These are phyloP conservation scores for Boulengerochromis microlepis DNA, from an alignment of 2,113 vertebrate species.

Conservation along the genomic window DNA sequence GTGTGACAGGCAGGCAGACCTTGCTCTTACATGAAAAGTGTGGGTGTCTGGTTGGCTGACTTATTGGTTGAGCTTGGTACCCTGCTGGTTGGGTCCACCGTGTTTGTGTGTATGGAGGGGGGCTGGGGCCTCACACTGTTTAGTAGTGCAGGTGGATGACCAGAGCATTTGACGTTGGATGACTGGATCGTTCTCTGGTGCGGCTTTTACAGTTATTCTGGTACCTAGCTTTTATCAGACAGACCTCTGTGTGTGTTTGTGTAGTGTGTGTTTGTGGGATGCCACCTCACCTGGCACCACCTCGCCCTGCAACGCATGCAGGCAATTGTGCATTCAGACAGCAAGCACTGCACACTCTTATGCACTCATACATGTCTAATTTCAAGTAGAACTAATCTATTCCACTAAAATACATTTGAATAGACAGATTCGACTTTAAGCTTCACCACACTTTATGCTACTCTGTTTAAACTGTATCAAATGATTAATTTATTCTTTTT, in stretches of 20 bases:
- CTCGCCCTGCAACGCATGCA: conserved; percentile 42
- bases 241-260: conserved; percentile 17
- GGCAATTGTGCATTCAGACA: conserved; percentile 54
- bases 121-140: conserved; percentile 19
- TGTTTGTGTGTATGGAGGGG: background rate
- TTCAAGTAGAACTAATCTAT: conserved; percentile 1
- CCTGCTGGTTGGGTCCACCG: conserved; percentile 47
- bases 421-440: conserved; percentile 1
- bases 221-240: conserved; percentile 53
- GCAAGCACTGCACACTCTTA: conserved; percentile 17
- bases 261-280: background rate
- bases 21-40: conserved; percentile 26
- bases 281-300: conserved; percentile 67
- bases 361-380: conserved; percentile 21
- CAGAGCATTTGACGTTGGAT: conserved; percentile 43
- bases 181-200: conserved; percentile 65
- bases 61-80: conserved; percentile 39
- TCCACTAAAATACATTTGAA: conserved; percentile 41
- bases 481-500: background rate
- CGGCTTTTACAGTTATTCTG: conserved; percentile 61
- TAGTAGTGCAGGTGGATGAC: conserved; percentile 64
- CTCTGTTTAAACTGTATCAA: background rate
- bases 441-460: background rate
- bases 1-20: background rate
- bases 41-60: conserved; percentile 31